Evolutionary conservation across 2,888 invertebrate species (phyloP).

Genomic region (Eristalis arbustorum): DNA sequence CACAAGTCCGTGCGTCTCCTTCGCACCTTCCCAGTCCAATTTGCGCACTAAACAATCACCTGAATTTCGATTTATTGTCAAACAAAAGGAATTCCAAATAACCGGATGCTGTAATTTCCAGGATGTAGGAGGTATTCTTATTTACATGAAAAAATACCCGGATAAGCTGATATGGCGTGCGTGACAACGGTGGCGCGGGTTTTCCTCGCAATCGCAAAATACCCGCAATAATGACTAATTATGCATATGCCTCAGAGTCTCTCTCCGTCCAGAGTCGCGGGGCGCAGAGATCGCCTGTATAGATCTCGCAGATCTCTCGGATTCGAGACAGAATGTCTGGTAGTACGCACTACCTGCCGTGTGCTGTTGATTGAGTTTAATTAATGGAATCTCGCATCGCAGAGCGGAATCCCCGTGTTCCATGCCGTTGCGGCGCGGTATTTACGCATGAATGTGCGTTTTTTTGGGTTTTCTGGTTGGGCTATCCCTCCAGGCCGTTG

Average conservation of each 20-base stretch:
- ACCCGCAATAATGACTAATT: slow-evolving; percentile 66
- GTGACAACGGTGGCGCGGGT: slow-evolving; percentile 24
- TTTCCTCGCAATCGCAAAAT: slow-evolving; percentile 58
- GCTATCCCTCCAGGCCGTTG: slow-evolving; percentile 42
- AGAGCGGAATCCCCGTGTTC: slow-evolving; percentile 46
- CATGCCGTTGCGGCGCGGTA: slow-evolving; percentile 11
- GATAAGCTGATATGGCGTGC: slow-evolving; percentile 31
- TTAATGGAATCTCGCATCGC: slow-evolving; percentile 24
- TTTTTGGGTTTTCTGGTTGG: slow-evolving; percentile 68
- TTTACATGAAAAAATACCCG: background rate
- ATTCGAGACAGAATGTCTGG: no score
- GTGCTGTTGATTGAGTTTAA: slow-evolving; percentile 29
- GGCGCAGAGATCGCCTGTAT: no score
- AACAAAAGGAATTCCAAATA: no score
- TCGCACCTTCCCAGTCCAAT: background rate
- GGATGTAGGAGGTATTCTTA: slow-evolving; percentile 23
- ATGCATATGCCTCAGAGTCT: slow-evolving; percentile 51
- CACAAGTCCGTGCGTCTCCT: background rate
- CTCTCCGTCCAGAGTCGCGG: background rate
- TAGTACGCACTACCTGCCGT: slow-evolving; percentile 3
- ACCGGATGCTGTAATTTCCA: slow-evolving; percentile 60
- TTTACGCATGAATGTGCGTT: slow-evolving; percentile 16
- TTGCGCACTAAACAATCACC: background rate
- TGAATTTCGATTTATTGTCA: no score
- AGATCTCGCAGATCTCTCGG: no score